Evolutionary conservation across 2,797 vertebrate species (phyloP), one percentile per base, ranked within the genome.

Genomic region (Alosa sapidissima): DNA sequence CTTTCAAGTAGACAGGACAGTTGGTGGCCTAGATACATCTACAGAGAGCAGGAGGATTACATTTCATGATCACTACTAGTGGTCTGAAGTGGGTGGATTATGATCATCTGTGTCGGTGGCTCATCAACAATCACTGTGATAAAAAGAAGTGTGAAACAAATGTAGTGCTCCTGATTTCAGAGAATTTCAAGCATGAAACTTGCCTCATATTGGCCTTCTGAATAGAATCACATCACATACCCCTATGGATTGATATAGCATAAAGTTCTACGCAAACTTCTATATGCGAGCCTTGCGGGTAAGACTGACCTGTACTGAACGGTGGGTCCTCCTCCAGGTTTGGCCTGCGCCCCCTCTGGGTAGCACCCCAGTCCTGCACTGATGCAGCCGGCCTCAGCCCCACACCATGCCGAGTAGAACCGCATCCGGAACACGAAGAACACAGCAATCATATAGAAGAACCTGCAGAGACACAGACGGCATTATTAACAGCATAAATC

Each of bases 401-500:
- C 94, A 60, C 97, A 96, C 97, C 97, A 98, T 0, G 97, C 97
- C 0, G 96, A 95, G 55, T 97, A 98, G 94, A 98, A 98, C 86
- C 97, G 96, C 97, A 98, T 97, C 89, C 97, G 92, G 85, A 98
- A 98, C 88, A 97, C 95, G 83, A 98, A 97, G 94, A 98, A 98
- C 82, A 97, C 91, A 0, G 93, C 96, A 0, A 95, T 88, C 97
- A 98, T 98, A 94, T 98, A 98, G 94, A 97, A 96, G 65, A 97
- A 90, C 91, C 97, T 97, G 89, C 86, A 28, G 47, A 54, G 60
- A 21, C 11, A 36, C 11, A 24, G 33, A 72, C 10, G 0, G 3
- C 33, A 72, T 33, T 36, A 72, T 75, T 36, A 21, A 28, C 19
- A 48, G 11, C 47, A 75, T 51, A 5, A 41, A 75, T 54, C 47